phyloP scores from a whole-genome alignment of 2,113 vertebrate genomes.

The Heptranchias perlo region DNA sequence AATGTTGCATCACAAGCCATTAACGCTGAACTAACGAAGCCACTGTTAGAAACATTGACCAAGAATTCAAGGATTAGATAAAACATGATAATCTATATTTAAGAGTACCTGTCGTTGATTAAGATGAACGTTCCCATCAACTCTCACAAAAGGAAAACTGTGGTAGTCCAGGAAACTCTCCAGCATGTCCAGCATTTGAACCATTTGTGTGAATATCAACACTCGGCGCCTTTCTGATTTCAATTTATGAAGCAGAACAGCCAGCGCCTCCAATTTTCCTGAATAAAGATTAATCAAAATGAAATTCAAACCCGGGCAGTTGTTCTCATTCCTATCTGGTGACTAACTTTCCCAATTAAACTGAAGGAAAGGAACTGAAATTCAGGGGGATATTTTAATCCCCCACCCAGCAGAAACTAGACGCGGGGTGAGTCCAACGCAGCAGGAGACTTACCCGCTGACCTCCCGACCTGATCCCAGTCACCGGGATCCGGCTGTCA shows the following conservation, averaged over 20 bases:
- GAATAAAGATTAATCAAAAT: neutral
- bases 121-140: constrained; percentile 81
- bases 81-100: too few species aligned
- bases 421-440: neutral
- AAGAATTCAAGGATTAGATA: neutral
- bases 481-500: neutral
- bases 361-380: neutral
- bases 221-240: constrained; percentile 81
- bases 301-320: neutral
- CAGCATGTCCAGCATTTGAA: constrained; percentile 78
- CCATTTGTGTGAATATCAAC: constrained; percentile 78
- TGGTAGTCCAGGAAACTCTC: constrained; percentile 74
- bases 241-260: constrained; percentile 82
- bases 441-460: neutral
- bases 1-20: neutral
- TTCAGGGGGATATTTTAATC: too few species aligned
- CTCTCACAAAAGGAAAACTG: constrained; percentile 78
- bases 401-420: neutral
- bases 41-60: neutral
- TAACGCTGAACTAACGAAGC: neutral
- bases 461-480: neutral
- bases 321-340: neutral
- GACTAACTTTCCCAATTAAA: neutral
- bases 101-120: constrained; percentile 75
- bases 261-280: constrained; percentile 93